phyloP scores from a whole-genome alignment of 53 echinoderm and acorn worm genomes.

The Holothuria leucospilota region DNA sequence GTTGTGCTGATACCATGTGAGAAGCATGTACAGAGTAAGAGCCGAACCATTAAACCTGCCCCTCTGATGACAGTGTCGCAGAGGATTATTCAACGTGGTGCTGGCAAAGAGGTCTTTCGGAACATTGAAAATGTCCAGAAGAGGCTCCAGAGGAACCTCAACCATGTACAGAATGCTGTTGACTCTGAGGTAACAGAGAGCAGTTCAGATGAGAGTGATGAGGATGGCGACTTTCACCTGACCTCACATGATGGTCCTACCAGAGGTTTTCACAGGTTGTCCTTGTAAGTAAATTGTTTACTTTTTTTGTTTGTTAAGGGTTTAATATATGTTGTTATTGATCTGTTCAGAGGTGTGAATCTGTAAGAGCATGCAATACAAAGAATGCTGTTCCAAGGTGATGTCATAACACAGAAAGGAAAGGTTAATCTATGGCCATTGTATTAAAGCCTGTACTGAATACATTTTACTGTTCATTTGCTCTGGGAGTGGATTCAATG shows the following conservation, averaged over 20 bases:
- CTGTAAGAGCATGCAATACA: too few relatives aligned
- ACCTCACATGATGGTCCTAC: constrained; percentile 63
- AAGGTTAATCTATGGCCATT: too few relatives aligned
- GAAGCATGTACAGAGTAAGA: constrained; percentile 34
- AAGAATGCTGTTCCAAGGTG: too few relatives aligned
- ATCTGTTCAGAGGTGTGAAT: too few relatives aligned
- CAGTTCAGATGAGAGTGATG: constrained; percentile 95
- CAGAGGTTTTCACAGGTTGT: constrained; percentile 52
- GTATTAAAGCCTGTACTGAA: too few relatives aligned
- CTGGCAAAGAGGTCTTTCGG: constrained; percentile 66
- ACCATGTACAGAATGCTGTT: constrained; percentile 75
- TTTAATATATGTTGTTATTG: too few relatives aligned
- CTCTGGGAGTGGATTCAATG: too few relatives aligned
- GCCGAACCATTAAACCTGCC: constrained; percentile 18
- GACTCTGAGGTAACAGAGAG: constrained; percentile 97
- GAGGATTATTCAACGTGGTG: constrained; percentile 53
- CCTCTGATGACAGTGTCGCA: constrained; percentile 29
- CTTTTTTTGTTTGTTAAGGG: too few relatives aligned
- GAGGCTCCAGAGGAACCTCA: constrained; percentile 65
- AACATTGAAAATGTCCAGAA: constrained; percentile 67
- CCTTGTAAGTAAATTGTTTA: constrained; percentile 55
- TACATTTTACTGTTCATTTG: too few relatives aligned
- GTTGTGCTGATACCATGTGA: constrained; percentile 39
- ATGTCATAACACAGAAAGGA: too few relatives aligned
- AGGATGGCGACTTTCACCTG: constrained; percentile 76